phyloP scores from a whole-genome alignment of 2,113 vertebrate species.

The Microcebus griseorufus region DNA sequence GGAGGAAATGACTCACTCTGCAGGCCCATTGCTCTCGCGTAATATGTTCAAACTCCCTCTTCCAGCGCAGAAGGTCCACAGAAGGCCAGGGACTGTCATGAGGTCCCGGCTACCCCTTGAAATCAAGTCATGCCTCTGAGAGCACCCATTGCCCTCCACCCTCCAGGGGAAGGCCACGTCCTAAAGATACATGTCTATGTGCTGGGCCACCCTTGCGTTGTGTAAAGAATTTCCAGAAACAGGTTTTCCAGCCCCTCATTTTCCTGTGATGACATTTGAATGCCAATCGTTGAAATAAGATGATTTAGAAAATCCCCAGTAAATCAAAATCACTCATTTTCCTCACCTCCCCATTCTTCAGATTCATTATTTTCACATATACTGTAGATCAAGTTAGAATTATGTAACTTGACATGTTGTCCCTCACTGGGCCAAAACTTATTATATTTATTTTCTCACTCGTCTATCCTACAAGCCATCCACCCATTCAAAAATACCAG shows the following conservation, averaged over 20 bases:
- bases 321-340: not conserved
- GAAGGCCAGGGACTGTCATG: not conserved
- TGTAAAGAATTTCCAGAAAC: not conserved
- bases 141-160: too few relatives aligned
- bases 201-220: not conserved
- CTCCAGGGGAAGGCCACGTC: not conserved
- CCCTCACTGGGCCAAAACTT: not conserved
- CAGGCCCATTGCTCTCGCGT: not conserved
- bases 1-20: conserved; percentile 77
- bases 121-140: not conserved
- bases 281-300: not conserved
- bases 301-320: not conserved
- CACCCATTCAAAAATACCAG: not conserved
- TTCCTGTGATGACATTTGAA: not conserved
- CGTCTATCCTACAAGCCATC: not conserved
- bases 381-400: not conserved
- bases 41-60: conserved; percentile 22
- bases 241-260: not conserved
- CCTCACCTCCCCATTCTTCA: not conserved
- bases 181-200: not conserved
- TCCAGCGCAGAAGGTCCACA: not conserved
- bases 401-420: not conserved
- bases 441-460: not conserved
- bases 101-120: conserved; percentile 17
- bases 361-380: not conserved